Evolutionary conservation across 92 coral and sea anemone species (phyloP), one percentile per base, ranked within the genome.

Genomic region (Umimayanthus kanabou): DNA sequence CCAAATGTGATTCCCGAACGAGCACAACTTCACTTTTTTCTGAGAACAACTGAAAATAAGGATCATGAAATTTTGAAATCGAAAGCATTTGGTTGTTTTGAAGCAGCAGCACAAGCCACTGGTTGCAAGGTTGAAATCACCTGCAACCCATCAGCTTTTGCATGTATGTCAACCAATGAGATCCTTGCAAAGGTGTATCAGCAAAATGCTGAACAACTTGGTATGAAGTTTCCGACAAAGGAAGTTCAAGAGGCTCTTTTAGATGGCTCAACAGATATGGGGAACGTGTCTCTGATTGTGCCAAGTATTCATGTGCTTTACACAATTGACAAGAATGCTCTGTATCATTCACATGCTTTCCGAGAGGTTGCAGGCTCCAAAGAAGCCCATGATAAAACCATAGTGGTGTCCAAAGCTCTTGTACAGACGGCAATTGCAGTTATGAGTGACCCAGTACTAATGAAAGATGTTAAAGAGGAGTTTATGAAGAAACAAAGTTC

Each of bases 241-340:
- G 89, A 80, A 71, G 89, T 92, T 72, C 98, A 96, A 70, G 98
- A 92, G 66, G 91, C 94, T 22, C 85, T 92, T 23, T 79, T 92
- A 9, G 98, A 95, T 72, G 98, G 98, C 0, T 96, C 98, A 23
- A 96, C 98, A n/a, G 98, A 96, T 82, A 90, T 96, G 94, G 98
- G 98, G 18, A 96, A 96, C 90, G 98, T 96, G 11, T 91, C 95
- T 8, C 77, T 94, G 82, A 89, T 92, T 29, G 94, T 94, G 10
- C 98, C 98, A 13, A 96, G 96, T 53, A 88, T 96, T 28, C 98
- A 96, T 33, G 91, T 98, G 16, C 89, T 92, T 80, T 96, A 90
- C 73, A 92, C 92, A 37, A 91, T 94, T 4, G 89, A 87, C 58
- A 88, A 89, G 49, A 89, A 86, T 14, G 89, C 90, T 71, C 88